A percentile compares a stretch with the other conserved stretches of the same genome.
These are phyloP conservation scores for Ceyx erithaca DNA, from an alignment of 2,797 vertebrate species.

Conservation along the genomic window DNA sequence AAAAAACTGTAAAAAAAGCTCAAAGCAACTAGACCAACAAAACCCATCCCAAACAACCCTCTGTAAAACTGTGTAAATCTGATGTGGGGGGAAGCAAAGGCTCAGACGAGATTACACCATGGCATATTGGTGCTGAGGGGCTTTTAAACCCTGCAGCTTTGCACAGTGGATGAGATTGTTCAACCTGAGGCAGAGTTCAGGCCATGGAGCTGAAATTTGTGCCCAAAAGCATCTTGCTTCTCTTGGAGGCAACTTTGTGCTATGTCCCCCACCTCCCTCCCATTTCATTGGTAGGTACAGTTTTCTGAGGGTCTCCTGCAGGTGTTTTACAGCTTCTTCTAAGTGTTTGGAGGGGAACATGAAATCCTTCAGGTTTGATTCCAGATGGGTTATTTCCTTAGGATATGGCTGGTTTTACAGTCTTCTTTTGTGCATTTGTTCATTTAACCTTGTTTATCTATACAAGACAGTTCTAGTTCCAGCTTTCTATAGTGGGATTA, in stretches of 20 bases:
- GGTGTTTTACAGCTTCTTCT: background rate
- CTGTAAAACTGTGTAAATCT: background rate
- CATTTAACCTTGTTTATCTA: background rate
- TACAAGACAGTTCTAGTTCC: background rate
- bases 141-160: background rate
- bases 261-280: rapidly evolving
- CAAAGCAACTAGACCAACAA: background rate
- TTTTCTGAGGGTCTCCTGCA: background rate
- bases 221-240: background rate
- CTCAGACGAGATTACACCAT: rapidly evolving
- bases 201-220: background rate
- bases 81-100: background rate
- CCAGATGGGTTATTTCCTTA: background rate
- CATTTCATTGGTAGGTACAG: background rate
- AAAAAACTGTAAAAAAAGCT: background rate
- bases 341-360: background rate
- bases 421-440: background rate
- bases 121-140: background rate
- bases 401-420: background rate
- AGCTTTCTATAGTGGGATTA: background rate
- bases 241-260: background rate
- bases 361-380: background rate
- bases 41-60: background rate
- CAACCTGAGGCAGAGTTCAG: background rate
- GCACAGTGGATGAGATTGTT: background rate